Evolutionary conservation across 2,113 vertebrate species (phyloP), one percentile per base, ranked within the genome.

Genomic region (Sebastes fasciatus): DNA sequence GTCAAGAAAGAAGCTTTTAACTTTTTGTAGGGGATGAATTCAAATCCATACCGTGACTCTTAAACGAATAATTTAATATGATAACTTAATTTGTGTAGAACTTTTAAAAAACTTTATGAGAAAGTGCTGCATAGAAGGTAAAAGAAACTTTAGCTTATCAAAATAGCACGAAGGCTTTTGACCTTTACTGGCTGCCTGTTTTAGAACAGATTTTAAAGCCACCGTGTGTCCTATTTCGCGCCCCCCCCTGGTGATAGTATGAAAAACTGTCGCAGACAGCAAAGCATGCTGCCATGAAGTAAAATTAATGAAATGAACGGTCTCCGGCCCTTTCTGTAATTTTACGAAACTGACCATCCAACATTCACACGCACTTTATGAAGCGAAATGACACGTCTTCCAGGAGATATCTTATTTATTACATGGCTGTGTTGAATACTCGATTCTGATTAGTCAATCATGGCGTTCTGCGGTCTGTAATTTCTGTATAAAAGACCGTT

Each of bases 11-110:
- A 19, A 45, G 19, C 5, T 11, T 45, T 66, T 10, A 19, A 64
- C 9, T 9, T 3, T 16, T 23, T 16, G 4, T 6, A 12, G 16
- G 1, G 12, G 3, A 26, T 13, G 1, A 64, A 42, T 67, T 68
- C 0, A 49, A 60, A 14, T n/a, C 51, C 4, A 45, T 16, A 68
- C 17, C 5, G 4, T 16, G 40, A 61, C 13, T n/a, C 26, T 14
- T 4, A 66, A 49, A 42, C 6, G 51, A 60, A 68, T 42, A 0
- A 26, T 34, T 48, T 6, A 3, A 46, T 12, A 8, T 11, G 2
- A 23, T 76, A 14, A 11, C 21, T 74, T 17, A 12, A 58, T 67
- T 67, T 77, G 12, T 46, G n/a, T 43, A 58, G 11, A 46, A 72
- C 0, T 42, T 72, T 45, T 21, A 1, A 21, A 12, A 70, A 70